Conservation (phyloP, 37 sponge, comb jelly and placozoan genomes). For the Mnemiopsis leidyi region DNA sequence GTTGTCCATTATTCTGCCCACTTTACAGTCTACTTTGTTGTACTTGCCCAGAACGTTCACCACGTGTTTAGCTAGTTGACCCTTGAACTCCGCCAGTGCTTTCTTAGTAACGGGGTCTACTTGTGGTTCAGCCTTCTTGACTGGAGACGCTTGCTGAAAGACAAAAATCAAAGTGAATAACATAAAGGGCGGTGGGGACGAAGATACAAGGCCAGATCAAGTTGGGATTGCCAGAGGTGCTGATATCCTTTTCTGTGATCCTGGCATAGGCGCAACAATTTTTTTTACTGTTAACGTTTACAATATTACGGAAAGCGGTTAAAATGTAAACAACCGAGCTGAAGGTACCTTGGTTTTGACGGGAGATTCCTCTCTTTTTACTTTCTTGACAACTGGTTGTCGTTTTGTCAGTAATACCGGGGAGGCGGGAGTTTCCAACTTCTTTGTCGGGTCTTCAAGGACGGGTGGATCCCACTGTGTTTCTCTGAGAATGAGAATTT, state of each 20-base stretch:
- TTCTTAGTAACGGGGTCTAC: slow-evolving; percentile 19
- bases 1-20: slow-evolving; percentile 81
- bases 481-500: too few relatives aligned
- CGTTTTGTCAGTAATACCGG: background rate
- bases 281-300: too few relatives aligned
- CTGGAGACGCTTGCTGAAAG: background rate
- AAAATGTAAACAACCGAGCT: too few relatives aligned
- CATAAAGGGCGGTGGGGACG: too few relatives aligned
- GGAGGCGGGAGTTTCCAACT: slow-evolving; percentile 42
- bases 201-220: too few relatives aligned
- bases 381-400: background rate
- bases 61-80: slow-evolving; percentile 73
- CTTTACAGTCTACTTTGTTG: slow-evolving; percentile 90
- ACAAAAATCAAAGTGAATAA: too few relatives aligned
- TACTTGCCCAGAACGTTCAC: slow-evolving; percentile 81
- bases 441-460: background rate
- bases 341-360: slow-evolving; percentile 20
- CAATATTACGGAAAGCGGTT: too few relatives aligned
- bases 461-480: slow-evolving; percentile 61
- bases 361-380: slow-evolving; percentile 29
- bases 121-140: slow-evolving; percentile 31
- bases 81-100: slow-evolving; percentile 43
- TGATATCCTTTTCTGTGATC: too few relatives aligned
- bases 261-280: too few relatives aligned
- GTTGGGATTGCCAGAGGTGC: too few relatives aligned